Evolutionary conservation across 2,888 invertebrate species (phyloP), one percentile per base, ranked within the genome.

Genomic region (Tenthredo notha): DNA sequence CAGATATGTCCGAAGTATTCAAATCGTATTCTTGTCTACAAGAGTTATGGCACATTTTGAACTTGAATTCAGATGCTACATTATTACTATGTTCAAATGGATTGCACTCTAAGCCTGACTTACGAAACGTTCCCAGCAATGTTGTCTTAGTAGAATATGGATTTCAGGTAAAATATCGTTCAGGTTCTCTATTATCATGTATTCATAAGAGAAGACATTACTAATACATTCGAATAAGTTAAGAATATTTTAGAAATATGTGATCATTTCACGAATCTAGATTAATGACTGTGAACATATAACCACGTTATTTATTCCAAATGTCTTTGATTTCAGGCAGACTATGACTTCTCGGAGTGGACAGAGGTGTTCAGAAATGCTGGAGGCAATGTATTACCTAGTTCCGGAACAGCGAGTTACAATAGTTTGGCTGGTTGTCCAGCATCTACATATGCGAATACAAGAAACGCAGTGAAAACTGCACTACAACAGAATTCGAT

Each of bases 331-430:
- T 91, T 90, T 47, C 87, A 95, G 94, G 94, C 95, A 2, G 94
- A 94, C 89, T 95, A 95, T 87, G 94, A 95, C 89, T 95, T 95
- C 90, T 93, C 94, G 3, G 92, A 93, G 84, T 94, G 94, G 91
- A 94, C 95, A 40, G 94, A 94, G 88, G 92, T 94, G 10, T 93
- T 94, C 85, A 92, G 93, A 87, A 90, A 93, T 84, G 93, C 93
- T 47, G 94, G 94, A 21, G 93, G 93, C 61, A 93, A 94, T 87
- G 94, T 95, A 82, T 92, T 94, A 85, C 94, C 95, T 25, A 95
- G 95, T 88, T 95, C 95, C 33, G 95, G 95, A 29, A 95, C 95
- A 40, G 95, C 95, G 61, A 95, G 95, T 85, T 95, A 95, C 94
- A 95, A 95, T 89, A 95, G 95, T 89, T 90, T 95, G 78, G 94